Evolutionary conservation across 1,140 invertebrate genomes (phyloP).

Genomic region (Metaphire vulgaris): DNA sequence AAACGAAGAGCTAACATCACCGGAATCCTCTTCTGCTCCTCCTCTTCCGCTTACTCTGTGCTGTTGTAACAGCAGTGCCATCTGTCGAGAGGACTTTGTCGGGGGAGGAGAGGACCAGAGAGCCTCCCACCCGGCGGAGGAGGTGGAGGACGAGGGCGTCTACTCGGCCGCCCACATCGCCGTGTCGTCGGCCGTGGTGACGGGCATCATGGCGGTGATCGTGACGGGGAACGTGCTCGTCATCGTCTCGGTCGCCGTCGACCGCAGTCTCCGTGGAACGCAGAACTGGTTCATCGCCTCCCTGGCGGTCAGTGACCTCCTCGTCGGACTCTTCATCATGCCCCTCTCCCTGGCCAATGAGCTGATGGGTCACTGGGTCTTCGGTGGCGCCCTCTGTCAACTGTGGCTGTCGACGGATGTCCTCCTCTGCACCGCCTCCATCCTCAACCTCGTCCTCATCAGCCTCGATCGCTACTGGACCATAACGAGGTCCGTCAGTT

Average conservation of each 20-base stretch:
- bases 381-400: conserved; percentile 62
- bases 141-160: too few species aligned
- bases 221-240: conserved; percentile 97
- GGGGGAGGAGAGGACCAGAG: too few species aligned
- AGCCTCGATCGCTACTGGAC: conserved; percentile 94
- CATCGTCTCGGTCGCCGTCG: conserved; percentile 84
- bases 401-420: conserved; percentile 76
- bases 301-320: conserved; percentile 89
- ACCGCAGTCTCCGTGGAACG: conserved; percentile 73
- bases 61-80: too few species aligned
- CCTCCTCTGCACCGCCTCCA: conserved; percentile 88
- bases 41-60: too few species aligned
- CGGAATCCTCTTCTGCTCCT: too few species aligned
- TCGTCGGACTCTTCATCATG: conserved; percentile 90
- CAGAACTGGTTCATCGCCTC: conserved; percentile 98
- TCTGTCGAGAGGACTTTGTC: too few species aligned
- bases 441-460: conserved; percentile 93
- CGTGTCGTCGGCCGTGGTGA: conserved; percentile 59
- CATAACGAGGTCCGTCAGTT: conserved; percentile 90
- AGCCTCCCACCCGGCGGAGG: too few species aligned
- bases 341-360: conserved; percentile 94
- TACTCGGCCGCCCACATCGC: neutral
- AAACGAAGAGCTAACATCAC: too few species aligned
- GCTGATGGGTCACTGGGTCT: conserved; percentile 90
- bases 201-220: conserved; percentile 88